Evolutionary conservation across 2,888 invertebrate genomes (phyloP), one percentile per base, ranked within the genome.

Genomic region (Drosophila ochracea): DNA sequence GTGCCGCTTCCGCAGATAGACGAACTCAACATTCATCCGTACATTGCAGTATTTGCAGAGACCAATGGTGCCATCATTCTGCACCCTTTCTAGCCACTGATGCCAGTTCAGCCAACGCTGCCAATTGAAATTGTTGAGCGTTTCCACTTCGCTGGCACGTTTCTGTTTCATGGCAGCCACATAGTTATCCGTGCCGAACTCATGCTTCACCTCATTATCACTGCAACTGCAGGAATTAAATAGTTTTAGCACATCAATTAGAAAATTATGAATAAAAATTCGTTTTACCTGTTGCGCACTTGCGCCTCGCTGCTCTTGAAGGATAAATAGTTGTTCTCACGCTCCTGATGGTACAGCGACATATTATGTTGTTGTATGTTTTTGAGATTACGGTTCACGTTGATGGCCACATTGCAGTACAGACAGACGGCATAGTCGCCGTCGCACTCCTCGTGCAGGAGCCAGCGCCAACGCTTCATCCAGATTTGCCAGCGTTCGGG

Each of bases 91-190:
- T 31, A 92, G 68, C 92, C 92, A 92, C 0, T 73, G 52, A 49
- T 87, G 88, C 13, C 64, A 77, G 6, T 66, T 58, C 2, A 86
- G 47, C 92, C 92, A 92, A 19, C 89, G 89, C 5, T 70, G 43
- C 92, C 92, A 92, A 54, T 91, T 92, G 19, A 87, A 92, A 60
- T 92, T 80, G 47, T 83, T 91, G 0, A 92, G 68, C 1, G 73
- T 55, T 13, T 83, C 89, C 7, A 76, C 84, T 50, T 90, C 90
- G 4, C 64, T 76, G 21, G 62, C 65, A 0, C 92, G 89, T 58
- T 84, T 87, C 7, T 74, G 52, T 59, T 90, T 91, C 57, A 87
- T 73, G 5, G 83, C 85, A 6, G 60, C 70, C 28, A 90, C 82
- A 43, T 83, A 82, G 30, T 73, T 80, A 11, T 85, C 80, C 4